A percentile compares a stretch with the other conserved stretches of the same genome.
phyloP scores from a whole-genome alignment of 2,113 vertebrate genomes.

The Hepsetus odoe region DNA sequence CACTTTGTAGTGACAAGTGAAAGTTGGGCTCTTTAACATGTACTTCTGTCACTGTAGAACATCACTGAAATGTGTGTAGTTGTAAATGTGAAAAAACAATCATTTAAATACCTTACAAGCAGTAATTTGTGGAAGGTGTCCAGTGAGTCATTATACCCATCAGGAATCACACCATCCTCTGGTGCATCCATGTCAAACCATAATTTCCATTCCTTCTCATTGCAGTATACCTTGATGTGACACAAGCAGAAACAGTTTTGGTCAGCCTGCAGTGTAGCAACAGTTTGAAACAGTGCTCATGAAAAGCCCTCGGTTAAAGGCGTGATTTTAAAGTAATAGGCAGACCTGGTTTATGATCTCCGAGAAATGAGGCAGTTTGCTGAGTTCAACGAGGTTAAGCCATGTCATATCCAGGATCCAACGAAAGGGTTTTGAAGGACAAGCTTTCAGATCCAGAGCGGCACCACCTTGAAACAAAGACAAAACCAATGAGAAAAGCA shows the following conservation, averaged over 20 bases:
- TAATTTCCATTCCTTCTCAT: slow-evolving; percentile 85
- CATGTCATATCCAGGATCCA: slow-evolving; percentile 91
- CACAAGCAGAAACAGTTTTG: neutral
- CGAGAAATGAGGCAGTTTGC: slow-evolving; percentile 82
- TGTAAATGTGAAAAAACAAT: too few species aligned
- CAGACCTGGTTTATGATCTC: slow-evolving; percentile 82
- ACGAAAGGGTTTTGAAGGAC: slow-evolving; percentile 82
- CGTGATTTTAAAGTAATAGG: neutral
- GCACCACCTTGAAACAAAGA: slow-evolving; percentile 79
- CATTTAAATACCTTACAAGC: slow-evolving; percentile 74
- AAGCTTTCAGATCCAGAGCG: slow-evolving; percentile 86
- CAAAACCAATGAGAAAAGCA: neutral
- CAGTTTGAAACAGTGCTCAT: too few species aligned
- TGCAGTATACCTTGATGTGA: slow-evolving; percentile 59
- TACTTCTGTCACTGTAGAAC: neutral
- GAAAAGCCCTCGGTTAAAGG: too few species aligned
- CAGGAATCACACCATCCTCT: slow-evolving; percentile 81
- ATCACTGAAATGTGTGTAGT: neutral
- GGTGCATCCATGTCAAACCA: slow-evolving; percentile 88
- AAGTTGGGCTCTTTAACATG: neutral
- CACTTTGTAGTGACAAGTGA: neutral
- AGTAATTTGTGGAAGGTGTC: slow-evolving; percentile 84
- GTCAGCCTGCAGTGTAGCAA: too few species aligned
- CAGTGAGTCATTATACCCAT: slow-evolving; percentile 80
- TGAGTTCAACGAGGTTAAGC: slow-evolving; percentile 88